A percentile compares a stretch with the other conserved stretches of the same genome.
phyloP scores from a whole-genome alignment of 2,888 invertebrate species.

The Cynaeus angustus region DNA sequence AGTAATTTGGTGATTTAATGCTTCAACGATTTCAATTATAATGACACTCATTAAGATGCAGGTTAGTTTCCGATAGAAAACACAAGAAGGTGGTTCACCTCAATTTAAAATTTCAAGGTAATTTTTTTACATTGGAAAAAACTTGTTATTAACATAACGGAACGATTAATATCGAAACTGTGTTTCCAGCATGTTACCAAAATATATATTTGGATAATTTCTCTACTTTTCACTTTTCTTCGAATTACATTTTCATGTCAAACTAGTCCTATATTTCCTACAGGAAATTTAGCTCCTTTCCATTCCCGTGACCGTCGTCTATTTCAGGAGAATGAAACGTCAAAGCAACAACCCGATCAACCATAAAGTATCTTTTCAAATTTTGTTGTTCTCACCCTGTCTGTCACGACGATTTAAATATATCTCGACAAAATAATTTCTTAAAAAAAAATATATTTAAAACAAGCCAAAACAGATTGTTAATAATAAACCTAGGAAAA shows the following conservation, averaged over 20 bases:
- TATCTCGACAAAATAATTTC: not conserved
- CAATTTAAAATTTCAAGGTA: not conserved
- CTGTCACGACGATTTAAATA: not conserved
- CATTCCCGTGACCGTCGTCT: slow-evolving; percentile 13
- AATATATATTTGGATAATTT: too few species aligned
- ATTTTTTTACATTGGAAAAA: too few species aligned
- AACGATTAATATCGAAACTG: too few species aligned
- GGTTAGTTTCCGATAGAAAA: not conserved
- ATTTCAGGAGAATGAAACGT: slow-evolving; percentile 10
- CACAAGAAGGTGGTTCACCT: not conserved
- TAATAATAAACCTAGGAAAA: too few species aligned
- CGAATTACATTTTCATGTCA: not conserved
- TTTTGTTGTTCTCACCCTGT: not conserved
- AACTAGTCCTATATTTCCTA: not conserved
- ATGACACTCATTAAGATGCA: too few species aligned
- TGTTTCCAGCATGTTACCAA: too few species aligned
- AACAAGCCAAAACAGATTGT: too few species aligned
- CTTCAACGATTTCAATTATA: not conserved
- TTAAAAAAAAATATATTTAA: too few species aligned
- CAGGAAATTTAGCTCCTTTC: slow-evolving; percentile 12
- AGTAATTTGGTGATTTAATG: too few species aligned
- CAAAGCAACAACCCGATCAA: slow-evolving; percentile 11
- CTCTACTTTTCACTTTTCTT: too few species aligned
- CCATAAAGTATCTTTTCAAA: not conserved
- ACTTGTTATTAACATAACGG: too few species aligned